Evolutionary conservation across 2,797 vertebrate species (phyloP), one percentile per base, ranked within the genome.

Genomic region (Microctenopoma stevenorrisi): DNA sequence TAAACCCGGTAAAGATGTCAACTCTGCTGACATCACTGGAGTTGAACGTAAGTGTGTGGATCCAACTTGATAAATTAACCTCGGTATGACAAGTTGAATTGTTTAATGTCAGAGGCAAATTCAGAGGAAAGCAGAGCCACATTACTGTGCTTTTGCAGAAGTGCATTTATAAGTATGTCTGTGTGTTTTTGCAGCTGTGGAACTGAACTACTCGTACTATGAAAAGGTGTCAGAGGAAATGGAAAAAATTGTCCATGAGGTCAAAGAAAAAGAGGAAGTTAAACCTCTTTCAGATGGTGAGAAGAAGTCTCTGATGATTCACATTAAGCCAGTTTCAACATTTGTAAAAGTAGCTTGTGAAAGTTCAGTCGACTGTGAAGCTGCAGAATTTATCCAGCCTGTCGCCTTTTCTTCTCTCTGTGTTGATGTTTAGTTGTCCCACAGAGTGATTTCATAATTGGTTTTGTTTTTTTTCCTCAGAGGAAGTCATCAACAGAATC

Each of bases 401-500:
- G 5, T 30, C 28, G 12, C 35, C 37, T 7, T 14, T 15, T 13
- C 33, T 47, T 56, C 9, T 60, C 28, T 52, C n/a, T 25, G 18
- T 46, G 8, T 30, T 30, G 28, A 30, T 30, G 5, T 30, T 37
- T 3, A 10, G 35, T 37, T 37, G 35, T 37, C 13, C 12, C 11
- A 40, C 38, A 40, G 13, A 5, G 4, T 15, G 13, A 42, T 42
- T 43, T 13, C 10, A 14, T 13, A 5, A 1, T 57, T 65, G 42
- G 18, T 47, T 49, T 75, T 73, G 56, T 64, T 76, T 71, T 81
- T 2, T 67, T 26, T 76, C 30, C 72, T 38, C 84, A 95, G 95
- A 94, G 65, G 95, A 92, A 54, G 66, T 93, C 15, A 92, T 96
- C 78, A 79, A 85, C 78, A 90, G 90, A 74, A 95, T 98, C 3